Percentiles rank a stretch among this genome's conserved stretches.
Evolutionary conservation across 2,888 invertebrate genomes (phyloP).

Genomic region (Acronicta aceris): DNA sequence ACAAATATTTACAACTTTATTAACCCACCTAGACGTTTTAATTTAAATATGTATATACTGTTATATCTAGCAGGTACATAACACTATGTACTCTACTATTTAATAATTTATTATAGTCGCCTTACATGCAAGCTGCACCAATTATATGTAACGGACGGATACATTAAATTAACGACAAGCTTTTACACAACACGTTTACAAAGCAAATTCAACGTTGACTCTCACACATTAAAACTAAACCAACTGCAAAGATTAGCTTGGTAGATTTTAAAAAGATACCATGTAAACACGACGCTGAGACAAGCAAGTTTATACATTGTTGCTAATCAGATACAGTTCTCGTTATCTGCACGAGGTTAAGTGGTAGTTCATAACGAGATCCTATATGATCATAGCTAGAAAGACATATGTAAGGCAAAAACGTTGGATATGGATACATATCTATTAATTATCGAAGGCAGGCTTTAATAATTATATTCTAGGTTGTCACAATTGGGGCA

Average conservation of each 20-base stretch:
- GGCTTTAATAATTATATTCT: conserved; percentile 44
- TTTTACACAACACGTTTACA: neutral
- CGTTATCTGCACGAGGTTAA: conserved; percentile 1
- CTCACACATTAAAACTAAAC: neutral
- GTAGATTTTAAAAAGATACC: conserved; percentile 18
- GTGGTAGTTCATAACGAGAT: conserved; percentile 36
- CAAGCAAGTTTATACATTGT: neutral
- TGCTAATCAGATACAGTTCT: rapidly evolving
- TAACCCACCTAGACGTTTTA: conserved; percentile 26
- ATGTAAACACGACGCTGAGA: neutral
- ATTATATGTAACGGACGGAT: conserved; percentile 38
- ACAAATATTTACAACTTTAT: conserved; percentile 28
- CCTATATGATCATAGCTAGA: conserved; percentile 42
- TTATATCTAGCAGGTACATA: conserved; percentile 10
- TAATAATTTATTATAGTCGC: conserved; percentile 45
- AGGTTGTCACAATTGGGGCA: conserved; percentile 55
- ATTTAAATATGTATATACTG: conserved; percentile 21
- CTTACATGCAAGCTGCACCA: conserved; percentile 46
- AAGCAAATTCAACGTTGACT: neutral
- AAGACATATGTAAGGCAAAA: conserved; percentile 28
- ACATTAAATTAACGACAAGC: conserved; percentile 27
- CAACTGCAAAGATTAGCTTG: conserved; percentile 6
- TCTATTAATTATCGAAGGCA: conserved; percentile 54
- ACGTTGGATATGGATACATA: conserved; percentile 53
- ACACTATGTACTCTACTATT: conserved; percentile 16